Conservation (phyloP, 2,888 invertebrate species). For the Stenolophus ochropezus region DNA sequence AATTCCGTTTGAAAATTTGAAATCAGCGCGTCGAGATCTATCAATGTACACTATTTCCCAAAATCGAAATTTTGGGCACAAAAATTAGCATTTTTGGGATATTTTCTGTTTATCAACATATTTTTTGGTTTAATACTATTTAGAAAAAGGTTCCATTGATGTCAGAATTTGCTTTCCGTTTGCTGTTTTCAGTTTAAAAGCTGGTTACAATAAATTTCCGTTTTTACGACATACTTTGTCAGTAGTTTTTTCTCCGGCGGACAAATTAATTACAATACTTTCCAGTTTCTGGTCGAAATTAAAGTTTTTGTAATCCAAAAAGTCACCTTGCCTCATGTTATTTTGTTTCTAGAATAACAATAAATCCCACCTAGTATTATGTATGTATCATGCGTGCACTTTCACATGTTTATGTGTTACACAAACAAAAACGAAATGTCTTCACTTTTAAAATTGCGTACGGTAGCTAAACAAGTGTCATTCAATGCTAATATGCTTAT, state of each 20-base stretch:
- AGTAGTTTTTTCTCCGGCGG: neutral
- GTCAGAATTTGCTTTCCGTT: too few relatives aligned
- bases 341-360: conserved; percentile 27
- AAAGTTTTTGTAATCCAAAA: conserved; percentile 11
- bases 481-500: conserved; percentile 19
- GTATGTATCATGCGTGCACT: conserved; percentile 37
- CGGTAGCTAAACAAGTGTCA: conserved; percentile 14
- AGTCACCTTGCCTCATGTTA: conserved; percentile 24
- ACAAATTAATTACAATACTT: neutral
- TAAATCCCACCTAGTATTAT: neutral
- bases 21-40: too few relatives aligned
- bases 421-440: conserved; percentile 50
- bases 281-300: neutral
- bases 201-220: neutral
- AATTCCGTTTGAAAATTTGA: too few relatives aligned
- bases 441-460: conserved; percentile 8
- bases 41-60: too few relatives aligned
- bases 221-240: neutral
- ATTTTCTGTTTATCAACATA: too few relatives aligned
- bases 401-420: conserved; percentile 43
- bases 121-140: too few relatives aligned
- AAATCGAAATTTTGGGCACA: too few relatives aligned
- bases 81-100: too few relatives aligned
- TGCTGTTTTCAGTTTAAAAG: too few relatives aligned
- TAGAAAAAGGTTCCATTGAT: too few relatives aligned